Conservation (phyloP, 1,140 invertebrate species). For the Drosophila busckii region DNA sequence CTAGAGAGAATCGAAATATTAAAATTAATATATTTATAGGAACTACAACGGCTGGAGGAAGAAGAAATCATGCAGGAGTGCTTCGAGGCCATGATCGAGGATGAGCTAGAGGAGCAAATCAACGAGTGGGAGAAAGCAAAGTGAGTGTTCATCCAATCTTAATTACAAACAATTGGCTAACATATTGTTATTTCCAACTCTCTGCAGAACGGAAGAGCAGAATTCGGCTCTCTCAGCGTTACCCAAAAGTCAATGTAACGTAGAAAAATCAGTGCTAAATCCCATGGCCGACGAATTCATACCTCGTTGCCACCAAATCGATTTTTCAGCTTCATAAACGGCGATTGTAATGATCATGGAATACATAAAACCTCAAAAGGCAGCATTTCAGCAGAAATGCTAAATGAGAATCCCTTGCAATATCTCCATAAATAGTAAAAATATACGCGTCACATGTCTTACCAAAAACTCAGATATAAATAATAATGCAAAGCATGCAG, state of each 20-base stretch:
- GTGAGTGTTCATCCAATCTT: constrained; percentile 27
- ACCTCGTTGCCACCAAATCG: constrained; percentile 79
- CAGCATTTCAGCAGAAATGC: constrained; percentile 19
- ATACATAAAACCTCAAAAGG: constrained; percentile 40
- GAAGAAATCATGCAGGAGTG: constrained; percentile 93
- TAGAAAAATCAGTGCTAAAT: constrained; percentile 84
- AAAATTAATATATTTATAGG: constrained; percentile 79
- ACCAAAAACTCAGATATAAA: constrained; percentile 11
- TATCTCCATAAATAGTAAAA: constrained; percentile 27
- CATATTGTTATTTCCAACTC: not conserved
- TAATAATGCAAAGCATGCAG: constrained; percentile 19
- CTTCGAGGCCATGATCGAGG: constrained; percentile 89
- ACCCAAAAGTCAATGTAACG: constrained; percentile 73
- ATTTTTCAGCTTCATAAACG: constrained; percentile 62
- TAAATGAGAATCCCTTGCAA: constrained; percentile 30
- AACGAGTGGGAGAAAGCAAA: constrained; percentile 77
- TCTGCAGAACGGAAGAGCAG: constrained; percentile 59
- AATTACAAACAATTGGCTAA: not conserved
- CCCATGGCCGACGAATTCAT: constrained; percentile 89
- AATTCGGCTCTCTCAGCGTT: constrained; percentile 65
- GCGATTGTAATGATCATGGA: constrained; percentile 33
- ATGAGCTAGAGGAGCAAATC: constrained; percentile 80
- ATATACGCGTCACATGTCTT: constrained; percentile 27
- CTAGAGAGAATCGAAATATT: not conserved
- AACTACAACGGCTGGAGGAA: constrained; percentile 90